phyloP scores from a whole-genome alignment of 1,140 invertebrate species.

The Propsilocerus akamusi region DNA sequence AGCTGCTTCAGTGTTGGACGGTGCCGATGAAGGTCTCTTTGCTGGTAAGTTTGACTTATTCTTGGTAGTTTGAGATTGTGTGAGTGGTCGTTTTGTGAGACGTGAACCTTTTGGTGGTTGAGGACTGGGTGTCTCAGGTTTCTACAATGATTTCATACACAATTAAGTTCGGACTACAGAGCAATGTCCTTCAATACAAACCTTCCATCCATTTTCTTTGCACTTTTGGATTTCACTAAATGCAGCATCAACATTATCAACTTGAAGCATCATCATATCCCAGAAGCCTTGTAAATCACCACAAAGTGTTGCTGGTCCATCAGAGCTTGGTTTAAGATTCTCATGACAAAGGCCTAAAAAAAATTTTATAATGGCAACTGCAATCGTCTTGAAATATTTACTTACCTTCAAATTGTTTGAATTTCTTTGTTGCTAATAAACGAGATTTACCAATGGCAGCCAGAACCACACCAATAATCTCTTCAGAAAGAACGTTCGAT shows the following conservation, averaged over 20 bases:
- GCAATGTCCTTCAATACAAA: neutral
- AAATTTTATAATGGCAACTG: neutral
- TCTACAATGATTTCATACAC: slow-evolving; percentile 6
- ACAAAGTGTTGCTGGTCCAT: slow-evolving; percentile 60
- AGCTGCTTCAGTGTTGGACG: slow-evolving; percentile 23
- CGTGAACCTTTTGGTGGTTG: slow-evolving; percentile 13
- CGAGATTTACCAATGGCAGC: slow-evolving; percentile 82
- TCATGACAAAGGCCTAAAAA: slow-evolving; percentile 35
- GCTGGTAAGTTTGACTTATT: slow-evolving; percentile 18
- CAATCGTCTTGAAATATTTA: neutral
- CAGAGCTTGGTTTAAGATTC: slow-evolving; percentile 41
- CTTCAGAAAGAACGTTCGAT: slow-evolving; percentile 36
- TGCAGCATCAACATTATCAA: slow-evolving; percentile 55
- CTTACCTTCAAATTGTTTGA: slow-evolving; percentile 79
- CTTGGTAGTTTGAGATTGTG: slow-evolving; percentile 16
- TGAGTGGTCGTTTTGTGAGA: slow-evolving; percentile 10
- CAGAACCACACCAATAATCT: slow-evolving; percentile 61
- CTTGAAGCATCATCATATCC: slow-evolving; percentile 90
- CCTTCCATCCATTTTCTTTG: slow-evolving; percentile 51
- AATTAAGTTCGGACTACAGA: neutral
- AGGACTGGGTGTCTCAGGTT: slow-evolving; percentile 9
- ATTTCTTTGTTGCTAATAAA: slow-evolving; percentile 76
- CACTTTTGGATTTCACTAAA: slow-evolving; percentile 57
- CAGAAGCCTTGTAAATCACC: slow-evolving; percentile 89
- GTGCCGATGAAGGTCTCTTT: slow-evolving; percentile 26